A percentile compares a stretch with the other conserved stretches of the same genome.
phyloP scores from a whole-genome alignment of 2,797 vertebrate genomes.

The Spea hammondii region DNA sequence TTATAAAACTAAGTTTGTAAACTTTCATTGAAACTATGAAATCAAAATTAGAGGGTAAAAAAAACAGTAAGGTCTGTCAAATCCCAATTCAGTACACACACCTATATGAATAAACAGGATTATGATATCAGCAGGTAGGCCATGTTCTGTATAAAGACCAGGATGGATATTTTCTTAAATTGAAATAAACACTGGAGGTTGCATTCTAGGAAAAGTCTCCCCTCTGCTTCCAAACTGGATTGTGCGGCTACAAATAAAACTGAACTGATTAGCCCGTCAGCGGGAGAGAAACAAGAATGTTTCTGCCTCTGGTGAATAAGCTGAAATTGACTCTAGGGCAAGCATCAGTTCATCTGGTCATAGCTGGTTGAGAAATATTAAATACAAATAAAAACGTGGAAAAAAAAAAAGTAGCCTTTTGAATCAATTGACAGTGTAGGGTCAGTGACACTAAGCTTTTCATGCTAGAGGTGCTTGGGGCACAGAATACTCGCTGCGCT shows the following conservation, averaged over 20 bases:
- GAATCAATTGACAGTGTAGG: neutral
- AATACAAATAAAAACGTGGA: slow-evolving; percentile 45
- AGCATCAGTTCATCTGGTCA: slow-evolving; percentile 31
- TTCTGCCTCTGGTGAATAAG: slow-evolving; percentile 44
- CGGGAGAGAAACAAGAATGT: slow-evolving; percentile 45
- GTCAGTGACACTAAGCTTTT: no score
- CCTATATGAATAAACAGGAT: no score
- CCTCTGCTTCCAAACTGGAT: slow-evolving; percentile 20
- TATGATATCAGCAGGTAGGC: no score
- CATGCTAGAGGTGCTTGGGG: no score
- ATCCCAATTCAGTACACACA: no score
- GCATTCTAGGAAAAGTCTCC: neutral
- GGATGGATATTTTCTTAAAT: neutral
- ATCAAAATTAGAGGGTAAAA: no score
- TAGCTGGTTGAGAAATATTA: slow-evolving; percentile 44
- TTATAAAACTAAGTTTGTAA: no score
- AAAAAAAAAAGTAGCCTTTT: neutral
- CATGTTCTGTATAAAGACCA: neutral
- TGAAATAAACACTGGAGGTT: no score
- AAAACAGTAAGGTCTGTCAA: no score
- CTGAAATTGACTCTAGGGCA: slow-evolving; percentile 35
- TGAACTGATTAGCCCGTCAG: slow-evolving; percentile 45
- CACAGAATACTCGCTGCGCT: no score
- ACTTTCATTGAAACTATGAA: no score
- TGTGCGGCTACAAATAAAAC: slow-evolving; percentile 43